These are phyloP conservation scores for Tympanoctomys barrerae DNA, from an alignment of 2,797 vertebrate species.

Conservation along the genomic window DNA sequence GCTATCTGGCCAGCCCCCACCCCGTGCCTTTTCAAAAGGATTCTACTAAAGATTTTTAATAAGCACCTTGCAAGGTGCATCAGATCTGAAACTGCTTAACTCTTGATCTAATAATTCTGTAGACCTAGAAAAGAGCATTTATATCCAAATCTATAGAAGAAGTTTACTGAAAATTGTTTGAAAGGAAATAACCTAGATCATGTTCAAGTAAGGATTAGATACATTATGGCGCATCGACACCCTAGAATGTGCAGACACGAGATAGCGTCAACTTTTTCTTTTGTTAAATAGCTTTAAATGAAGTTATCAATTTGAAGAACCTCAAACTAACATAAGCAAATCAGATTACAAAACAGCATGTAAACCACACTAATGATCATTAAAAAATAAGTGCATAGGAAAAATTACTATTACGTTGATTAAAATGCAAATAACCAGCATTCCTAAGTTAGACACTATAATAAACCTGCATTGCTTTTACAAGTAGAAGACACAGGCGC, in stretches of 20 bases:
- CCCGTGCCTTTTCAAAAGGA: neutral
- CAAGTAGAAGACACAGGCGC: neutral
- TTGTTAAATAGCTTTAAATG: neutral
- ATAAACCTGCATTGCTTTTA: constrained; percentile 36
- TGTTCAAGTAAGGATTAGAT: constrained; percentile 43
- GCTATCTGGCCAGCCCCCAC: no score
- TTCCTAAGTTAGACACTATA: neutral
- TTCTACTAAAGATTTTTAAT: constrained; percentile 47
- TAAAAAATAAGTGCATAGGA: neutral
- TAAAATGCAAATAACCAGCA: neutral
- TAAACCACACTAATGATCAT: neutral
- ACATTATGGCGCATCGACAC: neutral
- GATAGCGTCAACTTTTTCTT: neutral
- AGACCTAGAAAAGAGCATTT: constrained; percentile 44
- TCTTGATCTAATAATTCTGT: constrained; percentile 17
- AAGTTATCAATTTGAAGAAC: no score
- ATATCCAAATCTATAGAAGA: constrained; percentile 42
- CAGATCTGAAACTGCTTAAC: constrained; percentile 27
- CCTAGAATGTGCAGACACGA: neutral
- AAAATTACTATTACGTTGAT: neutral
- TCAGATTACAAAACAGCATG: neutral
- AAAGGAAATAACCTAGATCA: constrained; percentile 21
- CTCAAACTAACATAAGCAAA: constrained; percentile 4
- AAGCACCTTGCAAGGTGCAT: constrained; percentile 13
- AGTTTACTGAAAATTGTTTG: constrained; percentile 4